Evolutionary conservation across 2,888 invertebrate genomes (phyloP).

Genomic region (Erynnis tages): DNA sequence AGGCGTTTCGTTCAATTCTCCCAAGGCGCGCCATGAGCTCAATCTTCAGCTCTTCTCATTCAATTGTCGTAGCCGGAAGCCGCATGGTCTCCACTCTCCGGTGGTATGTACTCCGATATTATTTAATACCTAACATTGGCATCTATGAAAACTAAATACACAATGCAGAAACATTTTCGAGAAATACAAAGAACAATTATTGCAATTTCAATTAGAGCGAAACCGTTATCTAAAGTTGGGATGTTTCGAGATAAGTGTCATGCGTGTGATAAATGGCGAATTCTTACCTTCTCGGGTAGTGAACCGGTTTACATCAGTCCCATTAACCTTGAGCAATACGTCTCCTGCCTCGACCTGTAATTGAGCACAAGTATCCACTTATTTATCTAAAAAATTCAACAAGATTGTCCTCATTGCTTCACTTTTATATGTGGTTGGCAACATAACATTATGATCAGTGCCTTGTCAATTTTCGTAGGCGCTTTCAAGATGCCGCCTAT

Average conservation of each 20-base stretch:
- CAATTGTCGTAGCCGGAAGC: too few species aligned
- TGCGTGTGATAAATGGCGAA: slow-evolving; percentile 64
- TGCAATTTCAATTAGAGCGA: slow-evolving; percentile 26
- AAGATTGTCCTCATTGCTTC: neutral
- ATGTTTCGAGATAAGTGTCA: slow-evolving; percentile 50
- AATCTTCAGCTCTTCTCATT: too few species aligned
- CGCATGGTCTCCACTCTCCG: too few species aligned
- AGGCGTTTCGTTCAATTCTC: too few species aligned
- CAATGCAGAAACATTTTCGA: neutral
- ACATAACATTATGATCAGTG: neutral
- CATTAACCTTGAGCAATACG: slow-evolving; percentile 96
- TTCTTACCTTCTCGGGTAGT: slow-evolving; percentile 95
- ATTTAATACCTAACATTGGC: neutral
- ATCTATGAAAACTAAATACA: neutral
- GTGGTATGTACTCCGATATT: too few species aligned
- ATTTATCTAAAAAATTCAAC: slow-evolving; percentile 9
- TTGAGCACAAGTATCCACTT: slow-evolving; percentile 42
- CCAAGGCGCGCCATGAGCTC: too few species aligned
- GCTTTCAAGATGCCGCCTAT: too few species aligned
- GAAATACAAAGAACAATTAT: slow-evolving; percentile 2
- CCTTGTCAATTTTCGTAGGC: too few species aligned
- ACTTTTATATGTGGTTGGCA: neutral
- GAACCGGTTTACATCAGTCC: slow-evolving; percentile 95
- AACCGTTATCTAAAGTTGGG: slow-evolving; percentile 28
- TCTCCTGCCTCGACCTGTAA: slow-evolving; percentile 96